Percentiles rank a stretch among this genome's conserved stretches.
Conservation (phyloP, 2,797 vertebrate species). For the Spinus olivaceus region DNA sequence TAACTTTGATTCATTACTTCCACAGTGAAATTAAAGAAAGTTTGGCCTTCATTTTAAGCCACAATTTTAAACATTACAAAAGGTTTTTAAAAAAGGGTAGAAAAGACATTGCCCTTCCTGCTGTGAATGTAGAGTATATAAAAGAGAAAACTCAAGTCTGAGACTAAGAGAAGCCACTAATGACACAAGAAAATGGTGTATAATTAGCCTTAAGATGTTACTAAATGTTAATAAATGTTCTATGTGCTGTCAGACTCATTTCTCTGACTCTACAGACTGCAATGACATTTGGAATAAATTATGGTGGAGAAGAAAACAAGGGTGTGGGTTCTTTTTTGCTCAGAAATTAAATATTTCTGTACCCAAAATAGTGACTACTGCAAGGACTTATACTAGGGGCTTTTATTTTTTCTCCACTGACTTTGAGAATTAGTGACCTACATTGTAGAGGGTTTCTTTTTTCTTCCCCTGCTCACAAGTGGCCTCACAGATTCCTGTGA, state of each 20-base stretch:
- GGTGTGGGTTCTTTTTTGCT: not conserved
- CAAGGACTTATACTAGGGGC: not conserved
- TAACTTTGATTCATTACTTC: not conserved
- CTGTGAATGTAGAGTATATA: not conserved
- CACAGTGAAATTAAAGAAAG: not conserved
- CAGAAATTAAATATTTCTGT: not conserved
- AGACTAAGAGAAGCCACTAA: not conserved
- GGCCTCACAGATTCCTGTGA: conserved; percentile 45
- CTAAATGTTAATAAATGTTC: not conserved
- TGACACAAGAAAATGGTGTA: not conserved
- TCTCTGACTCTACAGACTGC: not conserved
- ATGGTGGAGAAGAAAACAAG: not conserved
- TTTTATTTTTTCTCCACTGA: conserved; percentile 8
- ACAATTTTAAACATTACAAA: not conserved
- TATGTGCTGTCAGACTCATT: not conserved
- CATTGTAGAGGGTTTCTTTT: conserved; percentile 13
- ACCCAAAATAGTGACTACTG: not conserved
- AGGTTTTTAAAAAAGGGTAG: not conserved
- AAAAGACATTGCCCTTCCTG: not conserved
- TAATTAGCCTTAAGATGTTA: not conserved
- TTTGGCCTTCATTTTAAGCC: not conserved
- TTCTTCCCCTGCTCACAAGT: not conserved
- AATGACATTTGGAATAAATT: not conserved
- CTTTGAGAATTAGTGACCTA: not conserved
- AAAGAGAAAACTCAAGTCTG: not conserved